Evolutionary conservation across 2,888 invertebrate species (phyloP).

Genomic region (Caenorhabditis wallacei): DNA sequence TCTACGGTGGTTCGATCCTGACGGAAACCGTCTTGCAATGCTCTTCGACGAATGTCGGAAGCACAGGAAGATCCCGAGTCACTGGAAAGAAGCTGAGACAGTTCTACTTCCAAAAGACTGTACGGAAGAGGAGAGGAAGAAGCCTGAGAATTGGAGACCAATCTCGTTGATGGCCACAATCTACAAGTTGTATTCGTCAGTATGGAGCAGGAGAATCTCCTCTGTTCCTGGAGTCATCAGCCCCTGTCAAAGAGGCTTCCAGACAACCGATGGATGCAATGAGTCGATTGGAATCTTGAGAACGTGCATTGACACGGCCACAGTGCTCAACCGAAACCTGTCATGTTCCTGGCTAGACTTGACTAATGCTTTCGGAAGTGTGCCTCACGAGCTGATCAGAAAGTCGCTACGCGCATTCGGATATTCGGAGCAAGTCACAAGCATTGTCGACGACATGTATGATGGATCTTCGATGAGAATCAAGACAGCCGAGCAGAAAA

Average conservation of each 20-base stretch:
- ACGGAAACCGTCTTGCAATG: neutral
- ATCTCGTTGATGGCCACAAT: slow-evolving; percentile 2
- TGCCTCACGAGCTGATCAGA: slow-evolving; percentile 15
- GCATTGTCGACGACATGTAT: no score
- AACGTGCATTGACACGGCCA: neutral
- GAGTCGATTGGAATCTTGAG: slow-evolving; percentile 9
- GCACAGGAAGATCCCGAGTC: slow-evolving; percentile 9
- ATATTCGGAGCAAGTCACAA: no score
- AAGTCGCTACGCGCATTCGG: no score
- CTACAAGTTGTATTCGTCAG: slow-evolving; percentile 2
- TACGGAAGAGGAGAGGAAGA: neutral
- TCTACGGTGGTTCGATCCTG: neutral
- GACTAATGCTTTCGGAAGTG: slow-evolving; percentile 20
- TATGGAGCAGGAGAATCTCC: slow-evolving; percentile 1
- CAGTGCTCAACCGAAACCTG: no score
- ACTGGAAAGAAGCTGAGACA: slow-evolving; percentile 23
- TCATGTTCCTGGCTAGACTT: slow-evolving; percentile 10
- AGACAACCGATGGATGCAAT: slow-evolving; percentile 8
- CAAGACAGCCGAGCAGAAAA: no score
- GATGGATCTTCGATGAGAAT: no score
- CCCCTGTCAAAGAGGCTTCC: slow-evolving; percentile 2
- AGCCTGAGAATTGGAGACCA: slow-evolving; percentile 15
- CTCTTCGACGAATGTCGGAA: neutral
- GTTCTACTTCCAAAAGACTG: neutral
- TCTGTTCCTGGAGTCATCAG: neutral